A percentile compares a stretch with the other conserved stretches of the same genome.
Conservation (phyloP, 2,888 invertebrate genomes). For the Napeogenes inachia region DNA sequence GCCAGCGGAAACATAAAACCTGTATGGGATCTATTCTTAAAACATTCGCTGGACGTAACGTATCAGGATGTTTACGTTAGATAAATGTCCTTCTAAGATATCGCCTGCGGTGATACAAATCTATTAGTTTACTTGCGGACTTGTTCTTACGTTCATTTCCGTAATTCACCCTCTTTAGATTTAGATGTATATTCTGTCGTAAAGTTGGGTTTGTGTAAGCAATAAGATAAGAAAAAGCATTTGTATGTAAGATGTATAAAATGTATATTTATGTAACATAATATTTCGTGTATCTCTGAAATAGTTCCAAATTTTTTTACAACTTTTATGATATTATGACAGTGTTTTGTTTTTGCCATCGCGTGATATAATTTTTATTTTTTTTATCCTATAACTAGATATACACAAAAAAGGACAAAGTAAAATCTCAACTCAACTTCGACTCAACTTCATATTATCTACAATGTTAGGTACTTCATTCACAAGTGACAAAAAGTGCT, state of each 20-base stretch:
- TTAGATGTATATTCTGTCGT: conserved; percentile 2
- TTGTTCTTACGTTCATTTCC: not conserved
- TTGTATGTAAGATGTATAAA: not conserved
- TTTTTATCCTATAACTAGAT: conserved; percentile 27
- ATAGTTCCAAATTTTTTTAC: too few species aligned
- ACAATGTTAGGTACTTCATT: too few species aligned
- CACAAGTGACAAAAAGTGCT: conserved; percentile 43
- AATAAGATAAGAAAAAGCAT: conserved; percentile 9
- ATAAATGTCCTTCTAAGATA: conserved; percentile 46
- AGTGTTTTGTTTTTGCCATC: too few species aligned
- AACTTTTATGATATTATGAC: too few species aligned
- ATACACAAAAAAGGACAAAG: too few species aligned
- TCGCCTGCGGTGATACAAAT: conserved; percentile 19
- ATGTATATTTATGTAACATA: too few species aligned
- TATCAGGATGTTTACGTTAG: conserved; percentile 54
- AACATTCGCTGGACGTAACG: conserved; percentile 41
- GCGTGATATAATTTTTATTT: conserved; percentile 4
- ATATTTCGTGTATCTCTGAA: too few species aligned
- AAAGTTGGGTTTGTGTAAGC: conserved; percentile 6
- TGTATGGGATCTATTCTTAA: conserved; percentile 40
- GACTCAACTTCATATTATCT: too few species aligned
- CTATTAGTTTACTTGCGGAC: conserved; percentile 6
- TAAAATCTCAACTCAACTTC: too few species aligned
- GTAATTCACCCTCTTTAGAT: conserved; percentile 5
- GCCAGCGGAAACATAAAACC: conserved; percentile 61